These are phyloP conservation scores for Epicauta chinensis DNA, from an alignment of 1,140 invertebrate species.

Conservation along the genomic window DNA sequence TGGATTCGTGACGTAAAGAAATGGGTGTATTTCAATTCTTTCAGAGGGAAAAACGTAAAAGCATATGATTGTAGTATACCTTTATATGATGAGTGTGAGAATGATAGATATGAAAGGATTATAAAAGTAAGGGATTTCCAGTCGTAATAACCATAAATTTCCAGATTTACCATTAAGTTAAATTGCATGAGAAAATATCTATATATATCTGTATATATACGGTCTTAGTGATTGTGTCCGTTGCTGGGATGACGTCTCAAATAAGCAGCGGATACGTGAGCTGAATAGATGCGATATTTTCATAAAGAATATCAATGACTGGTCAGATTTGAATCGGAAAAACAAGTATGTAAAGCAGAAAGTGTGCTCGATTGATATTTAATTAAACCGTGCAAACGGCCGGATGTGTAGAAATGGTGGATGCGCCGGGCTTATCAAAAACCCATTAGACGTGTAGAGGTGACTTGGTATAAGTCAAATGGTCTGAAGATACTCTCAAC, in stretches of 20 bases:
- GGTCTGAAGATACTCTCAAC: too few relatives aligned
- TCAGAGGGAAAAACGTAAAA: not conserved
- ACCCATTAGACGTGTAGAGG: too few relatives aligned
- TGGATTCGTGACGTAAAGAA: not conserved
- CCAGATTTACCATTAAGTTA: slow-evolving; percentile 6
- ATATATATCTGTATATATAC: not conserved
- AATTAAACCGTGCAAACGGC: too few relatives aligned
- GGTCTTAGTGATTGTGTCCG: slow-evolving; percentile 10
- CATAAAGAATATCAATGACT: too few relatives aligned
- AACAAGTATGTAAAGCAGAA: too few relatives aligned
- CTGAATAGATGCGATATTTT: not conserved
- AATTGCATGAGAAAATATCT: slow-evolving; percentile 12
- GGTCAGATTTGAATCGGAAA: too few relatives aligned
- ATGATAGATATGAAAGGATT: slow-evolving; percentile 14
- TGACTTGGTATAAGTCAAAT: too few relatives aligned
- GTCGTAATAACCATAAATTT: slow-evolving; percentile 17
- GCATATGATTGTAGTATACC: slow-evolving; percentile 14
- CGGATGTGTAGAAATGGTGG: too few relatives aligned
- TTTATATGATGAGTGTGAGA: slow-evolving; percentile 10
- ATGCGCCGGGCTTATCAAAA: too few relatives aligned
- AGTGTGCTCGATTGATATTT: too few relatives aligned
- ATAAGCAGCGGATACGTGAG: not conserved
- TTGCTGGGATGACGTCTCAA: not conserved
- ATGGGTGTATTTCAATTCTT: slow-evolving; percentile 6
- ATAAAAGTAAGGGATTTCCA: slow-evolving; percentile 5